These are phyloP conservation scores for Zoroaster sp. DNA, from an alignment of 53 echinoderm and acorn worm genomes.

Conservation along the genomic window DNA sequence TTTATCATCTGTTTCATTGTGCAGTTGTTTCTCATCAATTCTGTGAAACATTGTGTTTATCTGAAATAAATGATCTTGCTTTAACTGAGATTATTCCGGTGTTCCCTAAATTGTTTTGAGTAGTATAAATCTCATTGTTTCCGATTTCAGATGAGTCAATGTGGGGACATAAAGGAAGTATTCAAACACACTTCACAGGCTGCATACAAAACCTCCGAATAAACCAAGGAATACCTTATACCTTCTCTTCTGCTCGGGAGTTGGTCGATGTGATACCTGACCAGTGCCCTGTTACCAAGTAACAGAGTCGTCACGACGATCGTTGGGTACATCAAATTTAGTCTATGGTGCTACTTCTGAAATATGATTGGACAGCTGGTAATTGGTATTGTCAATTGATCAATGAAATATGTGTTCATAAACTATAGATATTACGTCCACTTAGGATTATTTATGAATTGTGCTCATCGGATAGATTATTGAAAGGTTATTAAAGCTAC, in stretches of 20 bases:
- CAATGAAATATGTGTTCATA: neutral
- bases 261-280: conserved; percentile 23
- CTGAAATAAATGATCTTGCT: too few relatives aligned
- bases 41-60: too few relatives aligned
- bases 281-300: conserved; percentile 24
- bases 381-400: neutral
- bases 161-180: neutral
- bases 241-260: conserved; percentile 2
- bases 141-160: neutral
- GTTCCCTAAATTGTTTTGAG: too few relatives aligned
- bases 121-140: neutral
- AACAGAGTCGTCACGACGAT: neutral
- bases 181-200: conserved; percentile 5
- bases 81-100: too few relatives aligned
- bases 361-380: conserved; percentile 31
- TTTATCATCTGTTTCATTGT: too few relatives aligned
- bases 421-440: neutral
- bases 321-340: neutral
- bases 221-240: conserved; percentile 7
- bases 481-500: neutral
- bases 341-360: conserved; percentile 35
- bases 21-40: too few relatives aligned
- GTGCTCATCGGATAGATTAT: neutral
- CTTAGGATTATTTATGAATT: neutral
- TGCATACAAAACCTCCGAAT: conserved; percentile 28